Percentiles rank a stretch among this genome's conserved stretches.
Conservation (phyloP, 2,888 invertebrate genomes). For the Dryadula phaetusa region DNA sequence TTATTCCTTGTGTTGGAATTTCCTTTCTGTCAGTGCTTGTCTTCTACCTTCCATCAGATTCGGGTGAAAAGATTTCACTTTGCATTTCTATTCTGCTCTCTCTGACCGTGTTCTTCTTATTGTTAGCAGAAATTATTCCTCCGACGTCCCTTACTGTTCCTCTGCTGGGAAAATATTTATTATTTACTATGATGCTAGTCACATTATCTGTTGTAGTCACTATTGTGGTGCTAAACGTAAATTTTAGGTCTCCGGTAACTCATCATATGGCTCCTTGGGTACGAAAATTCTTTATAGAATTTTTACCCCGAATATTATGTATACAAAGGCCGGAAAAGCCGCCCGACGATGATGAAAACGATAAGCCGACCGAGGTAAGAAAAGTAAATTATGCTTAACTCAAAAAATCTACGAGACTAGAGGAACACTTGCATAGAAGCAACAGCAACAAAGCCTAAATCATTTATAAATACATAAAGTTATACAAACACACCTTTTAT, state of each 20-base stretch:
- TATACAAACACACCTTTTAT: constrained; percentile 53
- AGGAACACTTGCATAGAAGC: not conserved
- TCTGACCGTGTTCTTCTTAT: constrained; percentile 96
- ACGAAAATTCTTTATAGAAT: constrained; percentile 92
- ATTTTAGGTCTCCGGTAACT: constrained; percentile 95
- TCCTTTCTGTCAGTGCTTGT: constrained; percentile 98
- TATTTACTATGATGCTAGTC: constrained; percentile 97
- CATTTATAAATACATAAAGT: not conserved
- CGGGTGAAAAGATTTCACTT: constrained; percentile 98
- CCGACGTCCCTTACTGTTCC: constrained; percentile 97
- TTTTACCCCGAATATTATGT: constrained; percentile 93
- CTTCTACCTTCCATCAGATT: constrained; percentile 98
- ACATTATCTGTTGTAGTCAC: constrained; percentile 96
- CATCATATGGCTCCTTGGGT: constrained; percentile 97
- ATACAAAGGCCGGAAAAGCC: constrained; percentile 95
- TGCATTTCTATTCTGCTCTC: constrained; percentile 97
- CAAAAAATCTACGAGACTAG: not conserved
- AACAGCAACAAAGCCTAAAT: not conserved
- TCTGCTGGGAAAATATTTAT: constrained; percentile 94
- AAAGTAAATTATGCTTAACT: constrained; percentile 44
- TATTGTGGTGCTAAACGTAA: constrained; percentile 96
- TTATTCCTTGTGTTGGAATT: constrained; percentile 98
- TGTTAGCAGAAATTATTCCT: constrained; percentile 97
- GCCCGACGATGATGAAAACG: constrained; percentile 85
- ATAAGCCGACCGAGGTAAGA: constrained; percentile 81